Base-by-base conservation (phyloP, 1,140 invertebrate species). In the Harlomillsia oculata region DNA sequence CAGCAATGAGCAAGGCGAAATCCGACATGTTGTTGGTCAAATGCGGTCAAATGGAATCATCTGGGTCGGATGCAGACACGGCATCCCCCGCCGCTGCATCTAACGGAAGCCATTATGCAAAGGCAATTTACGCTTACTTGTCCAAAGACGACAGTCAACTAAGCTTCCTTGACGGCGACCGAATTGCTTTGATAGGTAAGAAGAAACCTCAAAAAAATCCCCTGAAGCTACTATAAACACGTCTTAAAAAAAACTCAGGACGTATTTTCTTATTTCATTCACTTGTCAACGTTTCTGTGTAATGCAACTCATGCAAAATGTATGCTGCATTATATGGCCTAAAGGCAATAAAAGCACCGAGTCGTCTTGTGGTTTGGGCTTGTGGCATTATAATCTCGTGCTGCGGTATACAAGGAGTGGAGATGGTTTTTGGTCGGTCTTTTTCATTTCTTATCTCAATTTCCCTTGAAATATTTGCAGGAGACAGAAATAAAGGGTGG, bases 121-220 rank as follows among this genome's bases (percentile, higher is more conserved):
- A 86, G 59, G 89, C 89, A 11, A 73, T 93, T 13, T 93, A 93
- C 67, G 86, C 87, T 37, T 93, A 94, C 73, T 77, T 89, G 40
- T 89, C 87, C 18, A 87, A 85, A 49, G 87, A 87, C 5, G 89
- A 94, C 65, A 91, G 90, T 74, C 90, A 94, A 72, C 77, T 94
- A 32, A 89, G 85, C 66, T 95, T 94, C 72, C 80, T 87, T 53
- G 88, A 93, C 72, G 89, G 89, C 60, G 91, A 95, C 72, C 75
- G 89, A 50, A 84, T 95, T 21, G 83, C 85, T 6, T 71, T 94
- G 58, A 82, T 93, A 60, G 91, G 89, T 69, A 60, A 62, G 18
- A 44, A n/a, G 14, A 16, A 53, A 26, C 5, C 18, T 51, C 25
- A 34, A 56, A n/a, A n/a, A n/a, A n/a, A n/a, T n/a, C n/a, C n/a